Percentiles rank a stretch among this genome's conserved stretches.
phyloP scores from a whole-genome alignment of 2,113 vertebrate genomes.

The Callipepla californica region DNA sequence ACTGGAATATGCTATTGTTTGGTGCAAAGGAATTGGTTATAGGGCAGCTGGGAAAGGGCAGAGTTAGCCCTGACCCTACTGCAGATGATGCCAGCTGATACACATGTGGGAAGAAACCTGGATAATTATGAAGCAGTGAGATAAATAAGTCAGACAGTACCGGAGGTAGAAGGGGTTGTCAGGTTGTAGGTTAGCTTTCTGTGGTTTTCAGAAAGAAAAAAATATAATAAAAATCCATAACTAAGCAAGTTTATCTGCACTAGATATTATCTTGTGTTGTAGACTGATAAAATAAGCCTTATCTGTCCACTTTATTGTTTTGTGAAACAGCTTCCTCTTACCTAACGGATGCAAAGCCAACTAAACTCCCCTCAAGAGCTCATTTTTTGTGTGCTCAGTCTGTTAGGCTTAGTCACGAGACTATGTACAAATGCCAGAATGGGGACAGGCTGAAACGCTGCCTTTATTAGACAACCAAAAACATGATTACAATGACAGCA shows the following conservation, averaged over 20 bases:
- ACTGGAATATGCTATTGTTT: neutral
- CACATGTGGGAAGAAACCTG: neutral
- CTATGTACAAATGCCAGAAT: neutral
- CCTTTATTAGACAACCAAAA: neutral
- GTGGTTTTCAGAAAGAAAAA: neutral
- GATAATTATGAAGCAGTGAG: neutral
- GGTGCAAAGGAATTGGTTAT: neutral
- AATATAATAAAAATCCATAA: neutral
- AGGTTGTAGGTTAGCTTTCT: rapidly evolving
- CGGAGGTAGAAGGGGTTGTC: rapidly evolving
- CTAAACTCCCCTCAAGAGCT: rapidly evolving
- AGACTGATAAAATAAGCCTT: neutral
- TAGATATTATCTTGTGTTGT: neutral
- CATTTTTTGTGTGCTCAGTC: neutral
- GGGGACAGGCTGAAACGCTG: neutral
- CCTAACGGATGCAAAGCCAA: neutral
- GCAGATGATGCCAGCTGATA: neutral
- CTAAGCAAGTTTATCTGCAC: neutral
- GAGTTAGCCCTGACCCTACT: neutral
- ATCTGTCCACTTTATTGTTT: neutral
- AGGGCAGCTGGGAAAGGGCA: neutral
- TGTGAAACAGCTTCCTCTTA: neutral
- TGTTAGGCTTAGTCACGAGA: neutral
- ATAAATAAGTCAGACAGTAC: neutral
- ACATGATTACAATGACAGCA: neutral